phyloP scores from a whole-genome alignment of 2,113 vertebrate genomes.

The Ictalurus punctatus region DNA sequence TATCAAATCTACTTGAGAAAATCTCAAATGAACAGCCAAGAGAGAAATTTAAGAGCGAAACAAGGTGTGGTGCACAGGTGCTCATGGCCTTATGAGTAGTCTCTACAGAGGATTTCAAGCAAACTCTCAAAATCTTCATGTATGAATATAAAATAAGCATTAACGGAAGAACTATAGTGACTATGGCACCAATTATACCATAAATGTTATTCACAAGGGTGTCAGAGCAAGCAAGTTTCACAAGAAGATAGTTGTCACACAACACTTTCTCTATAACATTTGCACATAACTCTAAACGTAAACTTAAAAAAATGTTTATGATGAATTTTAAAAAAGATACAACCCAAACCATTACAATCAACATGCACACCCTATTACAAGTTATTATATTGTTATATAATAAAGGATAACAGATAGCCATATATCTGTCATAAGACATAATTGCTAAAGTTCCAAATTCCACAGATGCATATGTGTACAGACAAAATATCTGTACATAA shows the following conservation, averaged over 20 bases:
- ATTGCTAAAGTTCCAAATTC: conserved; percentile 58
- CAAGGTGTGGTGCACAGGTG: conserved; percentile 63
- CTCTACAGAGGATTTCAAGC: conserved; percentile 45
- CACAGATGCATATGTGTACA: conserved; percentile 55
- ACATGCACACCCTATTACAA: not conserved
- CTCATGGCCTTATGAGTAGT: conserved; percentile 55
- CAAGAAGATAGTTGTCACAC: conserved; percentile 59
- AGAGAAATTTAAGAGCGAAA: conserved; percentile 59
- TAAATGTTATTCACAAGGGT: conserved; percentile 55
- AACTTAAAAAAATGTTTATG: conserved; percentile 38
- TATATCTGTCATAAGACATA: conserved; percentile 62
- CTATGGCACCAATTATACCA: conserved; percentile 24
- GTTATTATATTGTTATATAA: conserved; percentile 57
- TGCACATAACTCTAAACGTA: conserved; percentile 54
- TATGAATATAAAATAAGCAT: conserved; percentile 51
- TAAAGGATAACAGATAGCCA: conserved; percentile 61
- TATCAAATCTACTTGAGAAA: conserved; percentile 55
- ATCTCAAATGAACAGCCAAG: conserved; percentile 54
- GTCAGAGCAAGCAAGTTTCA: conserved; percentile 64
- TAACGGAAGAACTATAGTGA: conserved; percentile 15
- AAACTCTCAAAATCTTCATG: conserved; percentile 53
- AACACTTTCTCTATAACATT: conserved; percentile 58
- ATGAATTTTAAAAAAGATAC: conserved; percentile 2
- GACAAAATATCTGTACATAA: conserved; percentile 63
- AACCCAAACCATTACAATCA: conserved; percentile 51